Percentiles rank a stretch among this genome's conserved stretches.
phyloP scores from a whole-genome alignment of 1,140 invertebrate species.

The Apis florea region DNA sequence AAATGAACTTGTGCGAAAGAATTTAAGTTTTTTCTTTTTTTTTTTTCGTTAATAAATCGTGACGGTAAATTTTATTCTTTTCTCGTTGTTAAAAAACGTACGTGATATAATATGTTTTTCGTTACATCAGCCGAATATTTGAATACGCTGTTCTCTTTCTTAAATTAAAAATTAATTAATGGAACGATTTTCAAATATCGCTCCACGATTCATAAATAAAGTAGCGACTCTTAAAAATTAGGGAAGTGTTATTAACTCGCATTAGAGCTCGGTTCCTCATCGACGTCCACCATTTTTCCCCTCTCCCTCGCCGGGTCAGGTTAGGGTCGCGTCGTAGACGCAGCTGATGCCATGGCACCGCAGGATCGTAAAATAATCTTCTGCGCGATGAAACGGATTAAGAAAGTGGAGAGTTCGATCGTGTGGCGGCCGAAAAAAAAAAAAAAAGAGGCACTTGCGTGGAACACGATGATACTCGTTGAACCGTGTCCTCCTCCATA shows the following conservation, averaged over 20 bases:
- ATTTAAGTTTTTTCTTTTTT: too few relatives aligned
- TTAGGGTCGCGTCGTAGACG: conserved; percentile 55
- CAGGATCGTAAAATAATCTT: conserved; percentile 73
- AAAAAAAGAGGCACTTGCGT: conserved; percentile 28
- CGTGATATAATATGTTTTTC: too few relatives aligned
- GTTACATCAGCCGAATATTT: too few relatives aligned
- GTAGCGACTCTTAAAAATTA: conserved; percentile 72
- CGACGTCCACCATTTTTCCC: conserved; percentile 18
- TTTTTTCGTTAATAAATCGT: too few relatives aligned
- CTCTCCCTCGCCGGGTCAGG: conserved; percentile 12
- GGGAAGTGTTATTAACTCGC: conserved; percentile 75
- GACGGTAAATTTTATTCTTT: too few relatives aligned
- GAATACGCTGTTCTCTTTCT: too few relatives aligned
- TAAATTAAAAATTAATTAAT: too few relatives aligned
- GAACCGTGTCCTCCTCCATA: conserved; percentile 4
- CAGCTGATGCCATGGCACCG: conserved; percentile 73
- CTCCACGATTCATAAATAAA: conserved; percentile 66
- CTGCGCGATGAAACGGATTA: conserved; percentile 56
- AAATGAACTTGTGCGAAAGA: too few relatives aligned
- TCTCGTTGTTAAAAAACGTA: too few relatives aligned
- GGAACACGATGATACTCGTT: conserved; percentile 11
- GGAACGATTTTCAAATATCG: conserved; percentile 41
- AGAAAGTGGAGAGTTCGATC: conserved; percentile 55
- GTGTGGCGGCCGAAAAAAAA: conserved; percentile 27
- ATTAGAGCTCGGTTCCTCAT: conserved; percentile 68